Conservation (phyloP, 2,113 vertebrate genomes). For the Chloebia gouldiae region DNA sequence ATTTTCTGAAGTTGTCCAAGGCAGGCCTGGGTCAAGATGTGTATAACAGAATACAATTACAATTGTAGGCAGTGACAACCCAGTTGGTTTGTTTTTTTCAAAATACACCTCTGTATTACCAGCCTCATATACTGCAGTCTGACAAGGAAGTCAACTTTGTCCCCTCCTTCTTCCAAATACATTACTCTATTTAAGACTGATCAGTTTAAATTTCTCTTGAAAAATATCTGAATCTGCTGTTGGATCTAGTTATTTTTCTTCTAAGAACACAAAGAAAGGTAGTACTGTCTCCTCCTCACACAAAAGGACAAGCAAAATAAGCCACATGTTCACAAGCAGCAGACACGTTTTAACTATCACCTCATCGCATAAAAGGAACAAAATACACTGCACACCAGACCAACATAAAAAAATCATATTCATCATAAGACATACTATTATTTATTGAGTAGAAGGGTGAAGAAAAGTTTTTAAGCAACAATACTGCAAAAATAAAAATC, state of each 20-base stretch:
- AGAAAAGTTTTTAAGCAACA: neutral
- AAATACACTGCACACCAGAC: fast-evolving
- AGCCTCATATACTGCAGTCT: neutral
- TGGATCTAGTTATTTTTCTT: neutral
- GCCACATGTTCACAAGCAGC: neutral
- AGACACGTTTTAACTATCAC: neutral
- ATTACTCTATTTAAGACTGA: neutral
- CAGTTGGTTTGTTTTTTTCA: neutral
- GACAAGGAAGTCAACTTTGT: neutral
- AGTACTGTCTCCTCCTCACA: neutral
- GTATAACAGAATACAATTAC: fast-evolving
- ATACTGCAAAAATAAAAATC: neutral
- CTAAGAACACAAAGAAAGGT: neutral
- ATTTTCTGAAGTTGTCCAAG: neutral
- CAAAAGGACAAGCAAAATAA: neutral
- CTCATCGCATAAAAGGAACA: neutral
- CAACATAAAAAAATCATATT: neutral
- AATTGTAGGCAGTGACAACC: neutral
- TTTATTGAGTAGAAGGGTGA: neutral
- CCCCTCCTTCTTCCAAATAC: fast-evolving
- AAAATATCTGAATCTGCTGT: neutral
- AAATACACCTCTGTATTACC: neutral
- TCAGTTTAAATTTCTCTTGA: neutral
- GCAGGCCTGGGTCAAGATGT: neutral
- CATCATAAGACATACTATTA: neutral